A percentile compares a stretch with the other conserved stretches of the same genome.
Conservation (phyloP, 2,888 invertebrate genomes). For the Rugalucina vietnamica region DNA sequence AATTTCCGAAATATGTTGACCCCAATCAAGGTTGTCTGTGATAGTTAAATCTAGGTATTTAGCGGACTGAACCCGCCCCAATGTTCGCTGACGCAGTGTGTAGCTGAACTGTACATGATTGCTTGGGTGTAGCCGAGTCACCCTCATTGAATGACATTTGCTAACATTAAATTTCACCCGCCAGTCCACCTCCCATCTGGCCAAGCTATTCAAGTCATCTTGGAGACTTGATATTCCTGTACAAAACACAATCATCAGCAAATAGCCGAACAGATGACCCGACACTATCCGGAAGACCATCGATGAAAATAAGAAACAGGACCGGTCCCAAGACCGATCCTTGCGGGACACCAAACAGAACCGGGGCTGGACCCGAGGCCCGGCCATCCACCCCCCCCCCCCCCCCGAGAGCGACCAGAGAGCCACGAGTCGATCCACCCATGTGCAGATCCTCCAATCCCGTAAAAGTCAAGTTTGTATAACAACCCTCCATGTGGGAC, state of each 20-base stretch:
- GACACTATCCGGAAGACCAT: not conserved
- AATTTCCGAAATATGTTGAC: not conserved
- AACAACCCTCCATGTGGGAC: not conserved
- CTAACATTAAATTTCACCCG: not conserved
- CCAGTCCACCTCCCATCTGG: not conserved
- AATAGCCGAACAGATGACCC: not conserved
- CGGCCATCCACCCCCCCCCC: not conserved
- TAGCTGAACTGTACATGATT: not conserved
- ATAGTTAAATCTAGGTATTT: not conserved
- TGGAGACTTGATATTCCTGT: not conserved
- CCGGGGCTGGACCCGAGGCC: not conserved
- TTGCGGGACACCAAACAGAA: not conserved
- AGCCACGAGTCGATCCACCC: too few species aligned
- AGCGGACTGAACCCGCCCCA: not conserved
- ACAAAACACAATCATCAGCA: not conserved
- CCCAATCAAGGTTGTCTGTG: not conserved
- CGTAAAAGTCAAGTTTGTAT: not conserved
- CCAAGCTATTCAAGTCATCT: not conserved
- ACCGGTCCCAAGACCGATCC: not conserved
- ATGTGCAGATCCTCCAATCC: not conserved
- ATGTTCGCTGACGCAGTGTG: not conserved
- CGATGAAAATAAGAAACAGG: not conserved
- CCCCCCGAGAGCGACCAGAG: too few species aligned
- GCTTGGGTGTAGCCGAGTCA: not conserved
- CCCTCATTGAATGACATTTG: slow-evolving; percentile 3